Base-by-base conservation (phyloP, 2,113 vertebrate species). In the Axis porcinus region DNA sequence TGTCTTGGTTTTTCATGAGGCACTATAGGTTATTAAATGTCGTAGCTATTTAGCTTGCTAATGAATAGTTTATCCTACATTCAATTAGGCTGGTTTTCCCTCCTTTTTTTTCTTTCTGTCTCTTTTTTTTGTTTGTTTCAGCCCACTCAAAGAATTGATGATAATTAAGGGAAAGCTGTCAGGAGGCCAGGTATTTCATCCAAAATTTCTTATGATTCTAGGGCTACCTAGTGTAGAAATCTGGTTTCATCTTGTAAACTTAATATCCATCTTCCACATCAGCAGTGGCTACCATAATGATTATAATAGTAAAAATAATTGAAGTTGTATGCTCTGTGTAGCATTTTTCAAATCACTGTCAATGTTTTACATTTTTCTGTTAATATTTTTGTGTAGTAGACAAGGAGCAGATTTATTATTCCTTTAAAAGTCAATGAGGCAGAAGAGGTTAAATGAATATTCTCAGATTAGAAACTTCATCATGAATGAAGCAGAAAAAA, bases 51-150 rank as follows among this genome's bases (percentile, higher is more conserved):
- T 97, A 94, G 95, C 90, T 97, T 97, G 86, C 89, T 97, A 98
- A 98, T 98, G 98, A 98, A 94, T 97, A 97, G 97, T 97, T 98
- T 98, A 97, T 97, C 89, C 83, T 97, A 97, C 81, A 94, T 90
- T 97, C 97, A 97, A 74, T 98, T 98, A 96, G 33, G 17, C 74
- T 85, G 83, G 52, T 97, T 97, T 97, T 91, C 86, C 36, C 87
- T 78, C 86, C 14, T 19, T 52, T 12, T 16, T 30, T 55, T 47
- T 43, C 28, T 50, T 6, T 12, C 52, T 47, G 28, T 17, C 57
- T 28, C 25, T 7, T 19, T 14, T 28, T 40, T 19, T 21, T 4
- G 1, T 27, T 58, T 54, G 33, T 27, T 58, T 54, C 33, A 76
- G 17, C 57, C 30, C 45, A 93, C 50, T 96, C 43, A 94, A 97